Conservation (phyloP, 2,888 invertebrate genomes). For the Amaurobius ferox region DNA sequence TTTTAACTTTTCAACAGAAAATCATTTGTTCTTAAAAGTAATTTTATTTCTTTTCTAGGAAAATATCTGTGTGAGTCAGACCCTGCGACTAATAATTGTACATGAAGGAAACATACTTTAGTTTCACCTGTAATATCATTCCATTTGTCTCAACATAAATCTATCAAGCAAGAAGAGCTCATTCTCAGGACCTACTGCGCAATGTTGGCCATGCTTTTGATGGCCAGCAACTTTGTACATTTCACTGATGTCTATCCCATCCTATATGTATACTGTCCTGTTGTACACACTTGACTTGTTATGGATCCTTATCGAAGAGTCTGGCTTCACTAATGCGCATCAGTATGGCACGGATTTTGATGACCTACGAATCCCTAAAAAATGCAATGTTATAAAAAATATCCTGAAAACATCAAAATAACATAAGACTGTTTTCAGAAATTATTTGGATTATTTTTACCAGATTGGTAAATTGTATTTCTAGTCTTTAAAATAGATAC, state of each 20-base stretch:
- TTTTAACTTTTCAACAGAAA: too few relatives aligned
- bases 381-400: too few relatives aligned
- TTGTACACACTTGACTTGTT: conserved; percentile 13
- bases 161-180: not conserved
- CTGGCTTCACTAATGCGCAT: too few relatives aligned
- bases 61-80: conserved; percentile 70
- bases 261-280: conserved; percentile 1
- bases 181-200: conserved; percentile 16
- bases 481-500: too few relatives aligned
- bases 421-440: too few relatives aligned
- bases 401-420: too few relatives aligned
- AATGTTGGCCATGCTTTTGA: not conserved
- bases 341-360: too few relatives aligned
- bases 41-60: conserved; percentile 29
- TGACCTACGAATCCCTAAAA: too few relatives aligned
- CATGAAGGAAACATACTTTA: conserved; percentile 20
- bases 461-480: too few relatives aligned
- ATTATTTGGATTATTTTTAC: too few relatives aligned
- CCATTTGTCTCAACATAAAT: conserved; percentile 26
- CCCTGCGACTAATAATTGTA: conserved; percentile 29
- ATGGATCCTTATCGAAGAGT: not conserved
- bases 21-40: too few relatives aligned
- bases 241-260: conserved; percentile 14
- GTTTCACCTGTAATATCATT: conserved; percentile 60
- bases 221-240: conserved; percentile 1